phyloP scores from a whole-genome alignment of 2,888 invertebrate species.

The Cerceris rybyensis region DNA sequence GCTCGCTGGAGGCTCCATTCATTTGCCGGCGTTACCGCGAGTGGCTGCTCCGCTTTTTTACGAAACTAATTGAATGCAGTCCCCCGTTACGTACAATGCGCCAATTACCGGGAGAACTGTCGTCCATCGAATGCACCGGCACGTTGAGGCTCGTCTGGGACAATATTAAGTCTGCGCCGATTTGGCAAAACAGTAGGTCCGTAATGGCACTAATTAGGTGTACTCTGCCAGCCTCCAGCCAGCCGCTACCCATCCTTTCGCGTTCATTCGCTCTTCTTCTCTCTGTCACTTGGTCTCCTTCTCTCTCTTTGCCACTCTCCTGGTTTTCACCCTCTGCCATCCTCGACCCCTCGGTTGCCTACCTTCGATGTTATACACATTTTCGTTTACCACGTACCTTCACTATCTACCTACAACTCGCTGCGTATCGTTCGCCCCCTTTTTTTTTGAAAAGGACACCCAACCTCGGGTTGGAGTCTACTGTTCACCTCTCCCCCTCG shows the following conservation, averaged over 20 bases:
- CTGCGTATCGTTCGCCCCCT: constrained; percentile 16
- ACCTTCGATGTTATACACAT: constrained; percentile 39
- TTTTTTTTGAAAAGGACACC: constrained; percentile 19
- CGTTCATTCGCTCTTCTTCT: constrained; percentile 37
- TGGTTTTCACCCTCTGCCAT: constrained; percentile 17
- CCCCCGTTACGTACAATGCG: constrained; percentile 68
- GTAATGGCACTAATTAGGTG: constrained; percentile 76
- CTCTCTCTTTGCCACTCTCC: constrained; percentile 31
- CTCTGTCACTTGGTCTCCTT: constrained; percentile 21
- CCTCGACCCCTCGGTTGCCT: constrained; percentile 8
- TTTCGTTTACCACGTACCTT: constrained; percentile 48
- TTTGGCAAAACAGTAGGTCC: constrained; percentile 73
- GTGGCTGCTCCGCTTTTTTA: constrained; percentile 71
- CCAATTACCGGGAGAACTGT: constrained; percentile 73
- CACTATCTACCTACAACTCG: constrained; percentile 34
- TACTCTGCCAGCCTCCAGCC: constrained; percentile 61
- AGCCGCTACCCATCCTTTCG: constrained; percentile 21
- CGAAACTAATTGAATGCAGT: constrained; percentile 76
- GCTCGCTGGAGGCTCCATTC: constrained; percentile 64
- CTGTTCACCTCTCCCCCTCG: neutral
- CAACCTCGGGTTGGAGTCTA: neutral
- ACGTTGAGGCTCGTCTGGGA: constrained; percentile 46
- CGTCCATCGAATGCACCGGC: constrained; percentile 52
- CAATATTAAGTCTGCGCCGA: constrained; percentile 74
- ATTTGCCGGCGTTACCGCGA: constrained; percentile 71